Evolutionary conservation across 2,888 invertebrate genomes (phyloP).

Genomic region (Drosophila ezoana): DNA sequence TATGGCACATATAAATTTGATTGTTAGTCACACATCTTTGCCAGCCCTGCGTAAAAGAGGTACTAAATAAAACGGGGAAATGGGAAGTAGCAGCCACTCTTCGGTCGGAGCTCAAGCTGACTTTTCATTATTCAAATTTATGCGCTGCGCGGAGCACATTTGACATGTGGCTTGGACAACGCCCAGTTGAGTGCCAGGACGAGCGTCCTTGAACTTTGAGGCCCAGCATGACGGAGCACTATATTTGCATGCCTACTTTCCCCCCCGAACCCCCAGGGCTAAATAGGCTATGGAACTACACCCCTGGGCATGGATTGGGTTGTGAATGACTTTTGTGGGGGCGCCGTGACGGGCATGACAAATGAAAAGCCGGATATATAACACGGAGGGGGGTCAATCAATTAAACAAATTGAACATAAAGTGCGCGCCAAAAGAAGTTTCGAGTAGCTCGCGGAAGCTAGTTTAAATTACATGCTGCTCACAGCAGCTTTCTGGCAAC

Average conservation of each 20-base stretch:
- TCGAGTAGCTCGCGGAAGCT: constrained; percentile 28
- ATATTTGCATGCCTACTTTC: constrained; percentile 38
- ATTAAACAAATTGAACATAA: constrained; percentile 50
- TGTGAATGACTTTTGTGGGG: constrained; percentile 2
- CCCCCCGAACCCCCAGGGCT: background rate
- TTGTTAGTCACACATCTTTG: background rate
- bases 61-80: no score
- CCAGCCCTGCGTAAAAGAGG: background rate
- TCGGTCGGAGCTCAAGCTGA: constrained; percentile 14
- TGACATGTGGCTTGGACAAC: constrained; percentile 43
- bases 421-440: constrained; percentile 18
- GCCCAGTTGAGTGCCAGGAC: constrained; percentile 46
- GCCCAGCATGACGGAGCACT: constrained; percentile 51
- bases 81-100: no score
- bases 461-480: constrained; percentile 30
- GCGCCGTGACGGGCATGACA: constrained; percentile 26
- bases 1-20: background rate
- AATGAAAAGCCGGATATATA: constrained; percentile 41
- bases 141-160: constrained; percentile 11
- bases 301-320: background rate
- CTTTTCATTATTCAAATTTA: constrained; percentile 58
- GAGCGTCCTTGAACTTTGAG: constrained; percentile 52
- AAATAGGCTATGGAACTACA: constrained; percentile 9
- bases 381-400: constrained; percentile 22
- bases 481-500: constrained; percentile 26